Evolutionary conservation across 2,113 vertebrate species (phyloP), one percentile per base, ranked within the genome.

Genomic region (Alouatta palliata): DNA sequence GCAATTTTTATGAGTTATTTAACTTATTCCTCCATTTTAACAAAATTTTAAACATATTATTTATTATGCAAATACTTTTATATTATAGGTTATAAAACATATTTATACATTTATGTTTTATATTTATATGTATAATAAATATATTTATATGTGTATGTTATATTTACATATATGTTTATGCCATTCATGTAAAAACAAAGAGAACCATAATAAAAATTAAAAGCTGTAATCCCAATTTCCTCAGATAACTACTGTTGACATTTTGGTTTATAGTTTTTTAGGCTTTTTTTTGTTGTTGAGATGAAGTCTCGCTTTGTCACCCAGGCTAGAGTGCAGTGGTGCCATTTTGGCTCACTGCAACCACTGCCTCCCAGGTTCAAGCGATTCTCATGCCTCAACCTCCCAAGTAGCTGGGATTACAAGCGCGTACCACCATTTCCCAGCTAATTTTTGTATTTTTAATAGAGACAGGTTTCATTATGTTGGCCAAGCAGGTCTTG

Each of bases 181-280:
- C 87, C 89, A 92, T 87, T 45, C 32, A 56, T 90, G 71, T 87
- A 68, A 81, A 90, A 87, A 82, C 40, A 97, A 84, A 90, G 77
- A 66, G 82, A 95, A 77, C 23, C 21, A 61, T 94, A 82, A 83
- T 88, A 81, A 91, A 95, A 97, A 25, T 66, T n/a, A 76, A 40
- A 87, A 70, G 3, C 87, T 93, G 87, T 80, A 93, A 88, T 66
- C 8, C 6, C 10, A 81, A 2, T 47, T 11, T 81, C 49, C 54
- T 95, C 6, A 85, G 37, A 83, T 86, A 93, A 96, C 71, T 90
- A 25, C 76, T 85, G 16, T 77, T 95, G 93, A 95, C 45, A 52
- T 82, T 96, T 95, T 87, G 4, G 6, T 87, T 11, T 93, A n/a
- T 79, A 16, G 79, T 81, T 80, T 92, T 92, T 89, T 68, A 92